Percentiles rank a stretch among this genome's conserved stretches.
phyloP scores from a whole-genome alignment of 2,113 vertebrate genomes.

The Anoplopoma fimbria region DNA sequence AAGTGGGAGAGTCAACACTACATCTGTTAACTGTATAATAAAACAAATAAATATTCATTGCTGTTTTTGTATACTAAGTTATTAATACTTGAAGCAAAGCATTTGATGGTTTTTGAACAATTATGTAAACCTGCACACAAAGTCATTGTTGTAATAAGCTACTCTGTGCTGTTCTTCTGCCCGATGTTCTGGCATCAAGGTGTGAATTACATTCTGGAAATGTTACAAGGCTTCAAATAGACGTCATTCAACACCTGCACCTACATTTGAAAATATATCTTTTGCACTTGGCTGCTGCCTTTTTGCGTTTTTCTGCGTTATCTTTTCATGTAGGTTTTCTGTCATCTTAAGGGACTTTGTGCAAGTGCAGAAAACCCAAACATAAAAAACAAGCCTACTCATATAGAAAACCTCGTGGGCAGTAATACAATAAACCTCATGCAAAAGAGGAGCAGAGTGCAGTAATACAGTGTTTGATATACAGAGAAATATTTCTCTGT shows the following conservation, averaged over 20 bases:
- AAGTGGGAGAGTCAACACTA: too few species aligned
- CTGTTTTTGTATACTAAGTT: too few species aligned
- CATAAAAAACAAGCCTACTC: too few species aligned
- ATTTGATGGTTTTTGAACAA: background rate
- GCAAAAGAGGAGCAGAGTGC: background rate
- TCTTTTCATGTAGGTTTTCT: background rate
- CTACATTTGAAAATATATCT: background rate
- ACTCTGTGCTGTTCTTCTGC: background rate
- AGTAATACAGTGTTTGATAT: background rate
- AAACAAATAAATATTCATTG: too few species aligned
- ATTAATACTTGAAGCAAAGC: background rate
- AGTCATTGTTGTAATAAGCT: background rate
- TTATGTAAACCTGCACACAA: background rate
- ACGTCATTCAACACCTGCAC: background rate
- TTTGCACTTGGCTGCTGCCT: too few species aligned
- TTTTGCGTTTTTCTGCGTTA: too few species aligned
- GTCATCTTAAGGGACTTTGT: background rate
- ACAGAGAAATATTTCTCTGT: slow-evolving; percentile 1
- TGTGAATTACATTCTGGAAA: background rate
- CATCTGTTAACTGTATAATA: too few species aligned
- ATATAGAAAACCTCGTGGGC: background rate
- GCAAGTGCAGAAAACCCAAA: too few species aligned
- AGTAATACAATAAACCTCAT: background rate
- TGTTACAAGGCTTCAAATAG: background rate
- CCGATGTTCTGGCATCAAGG: background rate